A percentile compares a stretch with the other conserved stretches of the same genome.
Conservation (phyloP, 2,113 vertebrate genomes). For the Podocnemis expansa region DNA sequence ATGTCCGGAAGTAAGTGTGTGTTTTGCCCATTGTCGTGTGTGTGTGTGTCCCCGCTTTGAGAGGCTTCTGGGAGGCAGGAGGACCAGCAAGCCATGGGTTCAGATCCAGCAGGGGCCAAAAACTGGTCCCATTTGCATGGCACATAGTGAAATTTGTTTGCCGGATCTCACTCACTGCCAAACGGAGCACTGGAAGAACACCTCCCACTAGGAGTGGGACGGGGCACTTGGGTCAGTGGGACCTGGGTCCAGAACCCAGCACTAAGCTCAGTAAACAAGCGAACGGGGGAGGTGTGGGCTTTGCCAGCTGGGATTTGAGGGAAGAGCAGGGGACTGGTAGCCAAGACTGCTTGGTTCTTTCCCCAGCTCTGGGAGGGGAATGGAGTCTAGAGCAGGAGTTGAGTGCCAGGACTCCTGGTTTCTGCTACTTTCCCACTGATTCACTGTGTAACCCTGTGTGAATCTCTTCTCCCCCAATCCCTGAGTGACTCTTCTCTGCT, state of each 20-base stretch:
- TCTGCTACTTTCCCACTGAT: background rate
- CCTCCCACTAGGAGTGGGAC: background rate
- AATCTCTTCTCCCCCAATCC: background rate
- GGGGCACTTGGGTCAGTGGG: background rate
- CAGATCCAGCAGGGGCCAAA: background rate
- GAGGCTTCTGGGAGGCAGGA: background rate
- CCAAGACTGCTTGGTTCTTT: background rate
- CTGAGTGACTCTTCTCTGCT: background rate
- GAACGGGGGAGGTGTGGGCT: background rate
- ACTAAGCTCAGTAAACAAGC: background rate
- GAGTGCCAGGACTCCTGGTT: background rate
- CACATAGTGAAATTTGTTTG: background rate
- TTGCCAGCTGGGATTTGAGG: background rate
- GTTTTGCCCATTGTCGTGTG: accelerated
- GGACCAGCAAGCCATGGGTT: background rate
- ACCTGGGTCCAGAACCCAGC: background rate
- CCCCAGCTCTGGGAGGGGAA: background rate
- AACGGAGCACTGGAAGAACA: too few species aligned
- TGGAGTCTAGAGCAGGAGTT: background rate
- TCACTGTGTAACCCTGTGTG: background rate
- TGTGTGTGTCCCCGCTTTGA: too few species aligned
- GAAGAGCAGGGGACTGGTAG: background rate
- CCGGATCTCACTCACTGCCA: too few species aligned
- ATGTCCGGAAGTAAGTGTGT: slow-evolving; percentile 89
- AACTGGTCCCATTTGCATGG: background rate